phyloP scores from a whole-genome alignment of 1,140 invertebrate species.

The Adoxophyes honmai region DNA sequence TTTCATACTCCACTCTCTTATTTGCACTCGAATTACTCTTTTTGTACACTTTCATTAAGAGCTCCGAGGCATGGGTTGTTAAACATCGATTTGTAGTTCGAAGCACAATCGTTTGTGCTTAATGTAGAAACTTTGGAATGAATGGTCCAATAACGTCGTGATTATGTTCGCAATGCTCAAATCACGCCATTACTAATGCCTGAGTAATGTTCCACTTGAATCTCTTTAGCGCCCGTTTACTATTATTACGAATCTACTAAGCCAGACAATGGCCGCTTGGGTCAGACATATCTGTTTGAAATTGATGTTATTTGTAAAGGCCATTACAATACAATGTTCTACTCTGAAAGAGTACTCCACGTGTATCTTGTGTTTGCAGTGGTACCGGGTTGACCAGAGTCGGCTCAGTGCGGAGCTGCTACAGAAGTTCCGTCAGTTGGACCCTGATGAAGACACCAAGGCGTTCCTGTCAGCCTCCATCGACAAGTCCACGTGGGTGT shows the following conservation, averaged over 20 bases:
- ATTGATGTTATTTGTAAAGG: neutral
- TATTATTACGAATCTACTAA: slow-evolving; percentile 4
- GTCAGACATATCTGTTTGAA: neutral
- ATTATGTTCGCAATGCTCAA: slow-evolving; percentile 32
- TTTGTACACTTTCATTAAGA: slow-evolving; percentile 64
- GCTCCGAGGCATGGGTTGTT: slow-evolving; percentile 42
- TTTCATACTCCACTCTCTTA: slow-evolving; percentile 64
- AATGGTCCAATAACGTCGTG: slow-evolving; percentile 3
- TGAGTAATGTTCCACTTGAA: slow-evolving; percentile 12
- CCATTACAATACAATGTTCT: neutral
- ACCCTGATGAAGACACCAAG: slow-evolving; percentile 84
- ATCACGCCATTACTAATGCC: slow-evolving; percentile 30
- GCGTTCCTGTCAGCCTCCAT: slow-evolving; percentile 84
- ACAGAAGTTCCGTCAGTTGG: slow-evolving; percentile 80
- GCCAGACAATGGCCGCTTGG: neutral
- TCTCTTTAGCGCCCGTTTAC: slow-evolving; percentile 6
- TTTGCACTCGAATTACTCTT: slow-evolving; percentile 67
- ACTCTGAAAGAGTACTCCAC: neutral
- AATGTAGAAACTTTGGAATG: slow-evolving; percentile 9
- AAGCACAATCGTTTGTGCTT: slow-evolving; percentile 15
- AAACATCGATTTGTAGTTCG: slow-evolving; percentile 57
- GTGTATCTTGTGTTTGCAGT: slow-evolving; percentile 81
- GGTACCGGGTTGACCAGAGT: slow-evolving; percentile 80
- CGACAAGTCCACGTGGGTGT: slow-evolving; percentile 85
- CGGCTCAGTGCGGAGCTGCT: slow-evolving; percentile 65